Evolutionary conservation across 1,140 invertebrate genomes (phyloP).

Genomic region (Globodera ellingtonae): DNA sequence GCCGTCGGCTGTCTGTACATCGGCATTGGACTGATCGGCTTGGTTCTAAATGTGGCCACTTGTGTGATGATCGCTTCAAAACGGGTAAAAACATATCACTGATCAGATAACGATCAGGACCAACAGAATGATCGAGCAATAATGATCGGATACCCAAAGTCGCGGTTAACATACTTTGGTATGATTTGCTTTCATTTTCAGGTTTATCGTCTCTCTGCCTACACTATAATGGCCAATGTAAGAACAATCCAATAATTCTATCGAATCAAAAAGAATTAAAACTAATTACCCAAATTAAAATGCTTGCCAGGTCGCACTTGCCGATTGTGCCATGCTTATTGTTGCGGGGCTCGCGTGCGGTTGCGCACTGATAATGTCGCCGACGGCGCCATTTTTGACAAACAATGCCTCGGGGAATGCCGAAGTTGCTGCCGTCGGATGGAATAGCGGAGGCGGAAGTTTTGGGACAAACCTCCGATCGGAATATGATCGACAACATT

Average conservation of each 20-base stretch:
- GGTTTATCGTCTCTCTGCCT: conserved; percentile 57
- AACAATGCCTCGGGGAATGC: background rate
- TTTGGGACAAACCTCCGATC: background rate
- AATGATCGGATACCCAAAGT: background rate
- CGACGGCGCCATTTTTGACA: conserved; percentile 14
- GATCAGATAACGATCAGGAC: background rate
- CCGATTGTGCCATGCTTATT: conserved; percentile 57
- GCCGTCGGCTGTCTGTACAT: conserved; percentile 38
- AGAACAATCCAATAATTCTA: background rate
- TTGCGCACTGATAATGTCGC: conserved; percentile 22
- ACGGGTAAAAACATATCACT: conserved; percentile 35
- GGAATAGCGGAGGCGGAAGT: conserved; percentile 1
- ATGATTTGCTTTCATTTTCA: background rate
- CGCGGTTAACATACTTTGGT: background rate
- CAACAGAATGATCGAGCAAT: background rate
- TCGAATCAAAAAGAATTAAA: too few species aligned
- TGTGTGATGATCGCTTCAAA: conserved; percentile 55
- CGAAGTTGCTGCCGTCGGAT: background rate
- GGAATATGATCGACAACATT: too few species aligned
- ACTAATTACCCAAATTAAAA: background rate
- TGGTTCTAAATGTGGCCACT: conserved; percentile 54
- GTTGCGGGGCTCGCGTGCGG: conserved; percentile 51
- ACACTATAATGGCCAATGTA: conserved; percentile 55
- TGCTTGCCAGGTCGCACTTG: conserved; percentile 45
- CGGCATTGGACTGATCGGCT: conserved; percentile 47